Evolutionary conservation across 2,113 vertebrate genomes (phyloP).

Genomic region (Laterallus jamaicensis): DNA sequence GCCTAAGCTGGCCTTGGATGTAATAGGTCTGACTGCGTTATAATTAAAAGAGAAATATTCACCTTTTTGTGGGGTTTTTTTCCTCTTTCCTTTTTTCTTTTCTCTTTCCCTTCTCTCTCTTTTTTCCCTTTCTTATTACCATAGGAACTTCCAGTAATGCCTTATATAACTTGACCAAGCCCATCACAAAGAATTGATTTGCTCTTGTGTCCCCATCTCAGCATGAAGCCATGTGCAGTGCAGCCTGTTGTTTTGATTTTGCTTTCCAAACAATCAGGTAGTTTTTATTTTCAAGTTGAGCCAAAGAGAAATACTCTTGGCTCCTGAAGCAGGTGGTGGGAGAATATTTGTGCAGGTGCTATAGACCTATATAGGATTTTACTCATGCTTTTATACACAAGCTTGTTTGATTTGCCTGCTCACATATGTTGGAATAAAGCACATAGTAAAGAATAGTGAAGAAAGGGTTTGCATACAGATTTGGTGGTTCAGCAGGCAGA

Average conservation of each 20-base stretch:
- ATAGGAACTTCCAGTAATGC: background rate
- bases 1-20: background rate
- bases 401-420: background rate
- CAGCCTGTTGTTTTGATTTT: background rate
- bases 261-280: background rate
- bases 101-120: fast-evolving
- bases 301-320: background rate
- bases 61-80: too few species aligned
- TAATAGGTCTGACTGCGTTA: background rate
- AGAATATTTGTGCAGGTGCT: background rate
- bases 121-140: background rate
- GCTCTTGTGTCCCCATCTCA: background rate
- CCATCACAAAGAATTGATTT: background rate
- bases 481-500: background rate
- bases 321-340: background rate
- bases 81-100: fast-evolving
- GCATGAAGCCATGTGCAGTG: background rate
- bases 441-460: background rate
- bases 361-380: background rate
- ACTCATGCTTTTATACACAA: background rate
- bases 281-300: background rate
- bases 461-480: background rate
- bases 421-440: background rate
- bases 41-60: background rate
- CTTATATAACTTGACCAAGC: background rate